A percentile compares a stretch with the other conserved stretches of the same genome.
Evolutionary conservation across 2,113 vertebrate genomes (phyloP).

Genomic region (Lasiurus borealis): DNA sequence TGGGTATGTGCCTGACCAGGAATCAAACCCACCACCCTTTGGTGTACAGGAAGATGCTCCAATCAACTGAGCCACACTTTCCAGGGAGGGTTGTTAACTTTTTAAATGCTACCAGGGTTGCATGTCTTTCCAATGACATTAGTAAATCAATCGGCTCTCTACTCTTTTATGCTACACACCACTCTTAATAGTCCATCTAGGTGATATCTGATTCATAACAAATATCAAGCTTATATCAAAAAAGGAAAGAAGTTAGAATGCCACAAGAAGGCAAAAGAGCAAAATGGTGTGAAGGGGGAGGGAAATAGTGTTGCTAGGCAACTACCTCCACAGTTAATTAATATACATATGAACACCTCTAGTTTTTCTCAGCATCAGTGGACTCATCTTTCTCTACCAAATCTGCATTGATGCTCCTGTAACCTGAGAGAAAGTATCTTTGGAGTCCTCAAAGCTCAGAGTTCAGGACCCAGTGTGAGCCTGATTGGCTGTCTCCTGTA

Average conservation of each 20-base stretch:
- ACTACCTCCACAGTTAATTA: background rate
- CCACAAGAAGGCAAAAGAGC: background rate
- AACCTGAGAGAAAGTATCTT: background rate
- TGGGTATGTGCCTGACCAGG: too few relatives aligned
- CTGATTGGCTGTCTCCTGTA: too few relatives aligned
- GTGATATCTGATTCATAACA: constrained; percentile 7
- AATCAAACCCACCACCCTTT: too few relatives aligned
- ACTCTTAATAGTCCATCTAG: background rate
- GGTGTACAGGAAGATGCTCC: too few relatives aligned
- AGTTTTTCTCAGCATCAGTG: background rate
- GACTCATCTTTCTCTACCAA: background rate
- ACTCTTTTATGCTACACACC: background rate
- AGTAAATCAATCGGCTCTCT: background rate
- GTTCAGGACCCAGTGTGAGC: background rate
- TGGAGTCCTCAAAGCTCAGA: background rate
- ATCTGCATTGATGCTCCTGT: background rate
- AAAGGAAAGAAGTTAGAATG: background rate
- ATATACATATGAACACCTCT: background rate
- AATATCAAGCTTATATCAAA: background rate
- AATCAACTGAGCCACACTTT: too few relatives aligned
- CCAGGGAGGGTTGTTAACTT: background rate
- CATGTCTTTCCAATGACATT: background rate
- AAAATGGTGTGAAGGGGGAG: background rate
- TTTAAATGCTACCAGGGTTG: background rate
- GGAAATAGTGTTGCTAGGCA: background rate